phyloP scores from a whole-genome alignment of 2,797 vertebrate species.

The Tadarida brasiliensis region DNA sequence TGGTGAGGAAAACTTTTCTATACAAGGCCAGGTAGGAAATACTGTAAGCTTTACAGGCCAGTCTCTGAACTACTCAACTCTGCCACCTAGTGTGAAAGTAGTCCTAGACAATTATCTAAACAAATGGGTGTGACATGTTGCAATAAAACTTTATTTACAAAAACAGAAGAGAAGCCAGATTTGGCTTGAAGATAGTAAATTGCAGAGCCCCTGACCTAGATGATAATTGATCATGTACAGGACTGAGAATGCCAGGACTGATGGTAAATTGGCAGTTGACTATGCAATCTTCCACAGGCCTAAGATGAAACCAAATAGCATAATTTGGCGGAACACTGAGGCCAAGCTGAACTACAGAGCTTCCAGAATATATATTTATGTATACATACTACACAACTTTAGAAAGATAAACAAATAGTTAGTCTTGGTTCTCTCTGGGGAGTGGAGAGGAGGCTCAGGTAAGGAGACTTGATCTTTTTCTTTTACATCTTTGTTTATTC shows the following conservation, averaged over 20 bases:
- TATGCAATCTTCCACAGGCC: not conserved
- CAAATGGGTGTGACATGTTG: not conserved
- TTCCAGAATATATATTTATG: not conserved
- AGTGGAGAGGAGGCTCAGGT: not conserved
- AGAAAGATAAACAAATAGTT: not conserved
- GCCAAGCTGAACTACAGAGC: not conserved
- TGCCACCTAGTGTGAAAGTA: not conserved
- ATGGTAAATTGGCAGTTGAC: not conserved
- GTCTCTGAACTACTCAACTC: not conserved
- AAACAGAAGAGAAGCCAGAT: not conserved
- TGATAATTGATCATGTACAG: not conserved
- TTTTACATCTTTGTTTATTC: not conserved
- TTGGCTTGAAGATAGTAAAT: not conserved
- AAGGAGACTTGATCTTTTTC: not conserved
- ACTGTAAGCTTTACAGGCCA: not conserved
- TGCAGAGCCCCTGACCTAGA: not conserved
- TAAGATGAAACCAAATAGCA: not conserved
- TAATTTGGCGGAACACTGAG: not conserved
- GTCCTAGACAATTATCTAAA: not conserved
- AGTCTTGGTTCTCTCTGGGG: not conserved
- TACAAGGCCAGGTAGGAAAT: not conserved
- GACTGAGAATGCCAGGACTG: not conserved
- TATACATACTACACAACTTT: not conserved
- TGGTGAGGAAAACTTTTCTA: not conserved
- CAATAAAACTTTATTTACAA: constrained; percentile 44